Base-by-base conservation (phyloP, 2,797 vertebrate genomes). In the Morus bassanus region DNA sequence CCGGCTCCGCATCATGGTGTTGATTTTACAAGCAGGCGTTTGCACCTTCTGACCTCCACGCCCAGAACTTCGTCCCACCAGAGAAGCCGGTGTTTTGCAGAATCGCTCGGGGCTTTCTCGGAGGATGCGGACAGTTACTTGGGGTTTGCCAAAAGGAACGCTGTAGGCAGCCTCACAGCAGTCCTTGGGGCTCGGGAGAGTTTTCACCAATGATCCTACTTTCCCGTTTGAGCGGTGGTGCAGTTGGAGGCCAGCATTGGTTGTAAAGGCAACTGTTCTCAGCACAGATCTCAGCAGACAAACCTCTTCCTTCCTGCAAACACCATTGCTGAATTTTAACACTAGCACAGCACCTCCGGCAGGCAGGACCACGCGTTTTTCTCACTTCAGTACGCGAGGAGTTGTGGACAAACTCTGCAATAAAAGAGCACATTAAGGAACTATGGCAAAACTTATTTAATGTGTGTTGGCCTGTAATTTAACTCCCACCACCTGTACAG, bases 91-190 rank as follows among this genome's bases (percentile, higher is more conserved):
- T 8, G 39, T 57, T 59, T 43, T 69, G 43, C 16, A n/a, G 76
- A 51, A 39, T 6, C 0, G 0, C 46, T 2, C 25, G 35, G 45
- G 18, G 45, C 28, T 39, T 64, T 59, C 78, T 74, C 0, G 0
- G 25, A 41, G 33, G 18, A 65, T 24, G 27, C 3, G 35, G 53
- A 10, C 8, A 18, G 14, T 45, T 46, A 9, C 0, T 0, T 0
- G 2, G 14, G 24, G 15, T 50, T 30, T 70, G 45, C 48, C 4
- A 0, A n/a, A 64, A 48, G 35, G 57, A 37, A 65, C 17, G 50
- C 21, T 15, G 22, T 28, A 9, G 8, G 30, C 43, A 65, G 24
- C 5, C 19, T 35, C n/a, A 11, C 10, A 33, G 41, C 1, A 2
- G 46, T 30, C 39, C 60, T n/a, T 4, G 6, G 9, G 30, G 67